Percentiles rank a stretch among this genome's conserved stretches.
phyloP scores from a whole-genome alignment of 2,888 invertebrate species.

The Scaptomyza polygonia region DNA sequence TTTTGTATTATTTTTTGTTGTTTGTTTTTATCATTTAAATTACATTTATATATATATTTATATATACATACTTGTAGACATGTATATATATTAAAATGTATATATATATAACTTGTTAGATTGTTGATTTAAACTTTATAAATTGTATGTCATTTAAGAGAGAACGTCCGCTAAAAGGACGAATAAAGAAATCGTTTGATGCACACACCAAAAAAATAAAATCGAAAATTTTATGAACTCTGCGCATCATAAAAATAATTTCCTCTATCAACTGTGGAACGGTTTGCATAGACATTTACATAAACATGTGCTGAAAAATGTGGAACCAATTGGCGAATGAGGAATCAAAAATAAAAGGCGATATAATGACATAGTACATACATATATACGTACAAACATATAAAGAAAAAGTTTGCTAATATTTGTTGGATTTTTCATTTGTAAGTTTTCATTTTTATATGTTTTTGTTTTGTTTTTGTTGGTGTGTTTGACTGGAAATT shows the following conservation, averaged over 20 bases:
- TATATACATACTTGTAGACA: constrained; percentile 38
- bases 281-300: constrained; percentile 67
- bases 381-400: constrained; percentile 69
- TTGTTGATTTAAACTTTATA: constrained; percentile 49
- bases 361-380: constrained; percentile 49
- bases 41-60: constrained; percentile 45
- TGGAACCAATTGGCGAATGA: constrained; percentile 30
- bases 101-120: constrained; percentile 70
- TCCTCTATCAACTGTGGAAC: constrained; percentile 44
- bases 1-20: constrained; percentile 11
- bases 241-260: constrained; percentile 19
- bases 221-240: background rate
- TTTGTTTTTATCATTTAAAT: constrained; percentile 54
- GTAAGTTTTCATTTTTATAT: constrained; percentile 41
- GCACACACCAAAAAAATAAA: constrained; percentile 13
- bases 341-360: constrained; percentile 39
- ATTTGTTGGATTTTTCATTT: constrained; percentile 41
- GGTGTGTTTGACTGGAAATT: constrained; percentile 66
- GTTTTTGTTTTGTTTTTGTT: constrained; percentile 41
- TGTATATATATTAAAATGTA: constrained; percentile 70
- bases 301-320: constrained; percentile 53
- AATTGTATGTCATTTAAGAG: constrained; percentile 58
- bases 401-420: constrained; percentile 69
- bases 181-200: constrained; percentile 44
- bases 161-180: constrained; percentile 67